A percentile compares a stretch with the other conserved stretches of the same genome.
Evolutionary conservation across 2,888 invertebrate genomes (phyloP).

Genomic region (Empis stercorea): DNA sequence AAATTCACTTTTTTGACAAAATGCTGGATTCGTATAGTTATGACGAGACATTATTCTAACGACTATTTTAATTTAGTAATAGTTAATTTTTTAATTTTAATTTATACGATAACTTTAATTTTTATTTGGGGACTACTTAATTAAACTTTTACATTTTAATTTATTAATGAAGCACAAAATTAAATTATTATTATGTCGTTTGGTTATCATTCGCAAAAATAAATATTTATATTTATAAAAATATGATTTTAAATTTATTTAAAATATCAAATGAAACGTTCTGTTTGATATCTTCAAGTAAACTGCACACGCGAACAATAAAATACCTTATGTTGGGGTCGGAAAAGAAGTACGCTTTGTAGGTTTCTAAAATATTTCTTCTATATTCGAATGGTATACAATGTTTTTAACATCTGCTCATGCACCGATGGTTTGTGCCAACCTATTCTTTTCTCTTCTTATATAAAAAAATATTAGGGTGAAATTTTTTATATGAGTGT

Average conservation of each 20-base stretch:
- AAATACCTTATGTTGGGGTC: background rate
- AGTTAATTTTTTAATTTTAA: too few relatives aligned
- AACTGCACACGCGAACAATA: background rate
- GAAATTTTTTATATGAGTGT: background rate
- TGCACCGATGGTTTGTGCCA: slow-evolving; percentile 1
- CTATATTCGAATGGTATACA: background rate
- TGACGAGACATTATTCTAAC: slow-evolving; percentile 21
- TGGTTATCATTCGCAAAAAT: too few relatives aligned
- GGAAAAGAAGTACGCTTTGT: background rate
- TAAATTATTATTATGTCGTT: background rate
- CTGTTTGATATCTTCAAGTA: background rate
- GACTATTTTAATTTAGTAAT: too few relatives aligned
- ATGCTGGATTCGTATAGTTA: slow-evolving; percentile 66
- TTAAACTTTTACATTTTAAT: too few relatives aligned
- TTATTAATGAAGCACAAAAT: background rate
- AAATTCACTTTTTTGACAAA: slow-evolving; percentile 64
- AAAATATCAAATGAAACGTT: background rate
- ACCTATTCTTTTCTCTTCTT: background rate
- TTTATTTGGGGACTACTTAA: too few relatives aligned
- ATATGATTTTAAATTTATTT: too few relatives aligned
- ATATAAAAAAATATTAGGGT: background rate
- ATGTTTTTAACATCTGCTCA: background rate
- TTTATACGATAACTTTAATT: too few relatives aligned
- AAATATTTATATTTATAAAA: background rate
- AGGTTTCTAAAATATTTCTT: background rate